Conservation (phyloP, 2,888 invertebrate genomes). For the Branchellion lobata region DNA sequence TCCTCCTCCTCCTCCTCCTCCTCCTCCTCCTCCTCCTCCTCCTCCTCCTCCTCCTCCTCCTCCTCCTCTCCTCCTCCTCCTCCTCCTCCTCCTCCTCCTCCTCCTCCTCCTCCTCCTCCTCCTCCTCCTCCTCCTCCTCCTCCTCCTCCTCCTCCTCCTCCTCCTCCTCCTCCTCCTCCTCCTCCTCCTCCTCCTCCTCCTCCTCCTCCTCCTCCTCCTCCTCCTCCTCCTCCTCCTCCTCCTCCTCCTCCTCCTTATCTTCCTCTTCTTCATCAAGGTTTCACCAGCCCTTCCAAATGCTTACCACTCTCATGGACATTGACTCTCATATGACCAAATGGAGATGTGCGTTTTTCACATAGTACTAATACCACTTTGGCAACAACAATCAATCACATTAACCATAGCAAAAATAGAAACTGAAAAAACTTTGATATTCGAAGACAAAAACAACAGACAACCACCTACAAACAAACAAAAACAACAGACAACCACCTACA, state of each 20-base stretch:
- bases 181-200: neutral
- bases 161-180: neutral
- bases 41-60: neutral
- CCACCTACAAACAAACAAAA: too few relatives aligned
- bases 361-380: neutral
- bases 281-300: slow-evolving; percentile 92
- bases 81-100: neutral
- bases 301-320: slow-evolving; percentile 92
- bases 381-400: neutral
- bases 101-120: neutral
- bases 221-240: too few relatives aligned
- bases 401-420: too few relatives aligned
- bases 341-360: slow-evolving; percentile 81
- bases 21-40: neutral
- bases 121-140: neutral
- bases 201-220: too few relatives aligned
- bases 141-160: neutral
- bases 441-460: too few relatives aligned
- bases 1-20: neutral
- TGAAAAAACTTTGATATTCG: too few relatives aligned
- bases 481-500: neutral
- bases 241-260: too few relatives aligned
- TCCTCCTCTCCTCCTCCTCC: neutral
- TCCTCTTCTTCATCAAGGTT: too few relatives aligned
- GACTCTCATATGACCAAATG: slow-evolving; percentile 97